phyloP scores from a whole-genome alignment of 2,888 invertebrate genomes.

The Ecdyonurus torrentis region DNA sequence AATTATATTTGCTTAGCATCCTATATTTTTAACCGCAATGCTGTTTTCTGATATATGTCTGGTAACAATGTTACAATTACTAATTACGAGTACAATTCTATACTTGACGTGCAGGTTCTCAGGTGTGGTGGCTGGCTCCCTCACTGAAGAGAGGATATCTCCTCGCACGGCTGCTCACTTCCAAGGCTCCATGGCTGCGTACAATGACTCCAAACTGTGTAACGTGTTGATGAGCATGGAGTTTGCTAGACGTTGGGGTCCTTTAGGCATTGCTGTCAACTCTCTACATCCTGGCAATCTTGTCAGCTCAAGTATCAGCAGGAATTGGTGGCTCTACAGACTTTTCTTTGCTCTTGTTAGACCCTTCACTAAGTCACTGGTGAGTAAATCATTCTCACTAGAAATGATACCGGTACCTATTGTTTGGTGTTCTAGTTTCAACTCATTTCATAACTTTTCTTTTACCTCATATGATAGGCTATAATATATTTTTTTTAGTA shows the following conservation, averaged over 20 bases:
- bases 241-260: slow-evolving; percentile 50
- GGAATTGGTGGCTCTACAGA: slow-evolving; percentile 74
- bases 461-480: no score
- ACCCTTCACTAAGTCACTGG: slow-evolving; percentile 89
- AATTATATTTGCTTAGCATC: neutral
- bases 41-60: neutral
- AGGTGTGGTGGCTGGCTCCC: slow-evolving; percentile 28
- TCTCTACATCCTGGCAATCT: slow-evolving; percentile 85
- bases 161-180: slow-evolving; percentile 47
- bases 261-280: slow-evolving; percentile 52
- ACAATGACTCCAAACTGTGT: slow-evolving; percentile 59
- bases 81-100: neutral
- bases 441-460: no score
- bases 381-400: no score
- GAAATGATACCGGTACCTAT: no score
- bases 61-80: neutral
- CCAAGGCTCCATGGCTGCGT: slow-evolving; percentile 60
- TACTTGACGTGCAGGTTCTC: slow-evolving; percentile 30
- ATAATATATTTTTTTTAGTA: no score
- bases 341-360: slow-evolving; percentile 62
- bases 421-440: no score
- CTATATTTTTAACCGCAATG: neutral
- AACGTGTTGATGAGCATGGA: slow-evolving; percentile 71
- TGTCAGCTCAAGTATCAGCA: slow-evolving; percentile 57
- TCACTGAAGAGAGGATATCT: slow-evolving; percentile 36